Evolutionary conservation across 2,113 vertebrate genomes (phyloP), one percentile per base, ranked within the genome.

Genomic region (Myiagra hebetior): DNA sequence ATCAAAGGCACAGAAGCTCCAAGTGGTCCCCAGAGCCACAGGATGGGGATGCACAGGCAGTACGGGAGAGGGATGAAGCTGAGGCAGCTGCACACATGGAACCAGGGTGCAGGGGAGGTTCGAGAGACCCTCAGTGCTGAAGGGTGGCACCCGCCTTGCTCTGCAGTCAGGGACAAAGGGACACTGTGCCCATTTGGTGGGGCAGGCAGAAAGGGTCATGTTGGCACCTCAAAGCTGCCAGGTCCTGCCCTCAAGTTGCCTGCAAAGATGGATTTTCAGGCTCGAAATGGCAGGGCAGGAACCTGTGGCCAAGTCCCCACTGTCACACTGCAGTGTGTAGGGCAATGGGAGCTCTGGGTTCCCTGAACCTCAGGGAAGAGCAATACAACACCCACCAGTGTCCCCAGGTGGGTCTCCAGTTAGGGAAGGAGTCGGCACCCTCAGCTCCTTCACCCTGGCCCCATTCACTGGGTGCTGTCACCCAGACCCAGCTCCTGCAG

Each of bases 51-150:
- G 30, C 14, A 76, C 24, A 41, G 49, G 73, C 20, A 60, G 39
- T 19, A 19, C 9, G 18, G 30, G 60, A 60, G 37, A 55, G 33
- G 44, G n/a, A 46, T 19, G 15, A 22, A 65, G 42, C 49, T 47
- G 33, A 49, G 39, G 28, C 0, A 3, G 39, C 44, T 65, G 39
- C 5, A 12, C 44, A 59, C 20, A 24, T 3, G 1, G 33, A 46
- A 64, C 33, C 4, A 6, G 30, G 23, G 19, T 3, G 1, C 68
- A 35, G 41, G 10, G 44, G 37, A 57, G 11, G 26, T 30, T 78
- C 0, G 0, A 37, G 22, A 9, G 9, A 28, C 27, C 23, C 41
- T 64, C 23, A n/a, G 33, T 39, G 64, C 33, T 5, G 11, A 68
- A 63, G 35, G 10, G 18, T 2, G 3, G 52, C 8, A 15, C 7